Base-by-base conservation (phyloP, 2,797 vertebrate genomes). In the Oophaga sylvatica region DNA sequence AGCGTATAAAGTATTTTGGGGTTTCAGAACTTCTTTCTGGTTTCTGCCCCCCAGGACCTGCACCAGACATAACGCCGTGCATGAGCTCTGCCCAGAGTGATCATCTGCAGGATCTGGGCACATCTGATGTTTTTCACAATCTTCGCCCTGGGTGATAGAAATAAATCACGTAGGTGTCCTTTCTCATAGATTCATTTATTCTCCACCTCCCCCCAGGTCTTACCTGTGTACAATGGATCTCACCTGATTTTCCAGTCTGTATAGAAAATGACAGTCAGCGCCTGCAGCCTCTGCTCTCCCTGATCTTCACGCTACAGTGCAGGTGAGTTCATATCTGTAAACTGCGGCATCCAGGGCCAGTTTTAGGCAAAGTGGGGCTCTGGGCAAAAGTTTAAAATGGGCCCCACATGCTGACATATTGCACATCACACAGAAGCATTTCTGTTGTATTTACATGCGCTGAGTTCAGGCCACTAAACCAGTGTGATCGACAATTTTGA, bases 211-310 rank as follows among this genome's bases (percentile, higher is more conserved):
- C 35, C 2, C 17, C 48, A 17, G 22, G 9, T 26, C 22, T 16
- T n/a, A 53, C 60, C 48, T 48, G 35, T 26, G 20, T 10, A 67
- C 60, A 67, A 48, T 79, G 59, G 17, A 78, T 78, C 67, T 65
- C 56, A 77, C 60, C 41, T 68, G 60, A 65, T 78, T 76, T 76
- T 87, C 60, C 31, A 31, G 67, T 76, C 65, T 76, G 57, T 41
- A 48, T 59, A 19, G 77, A 53, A 71, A 80, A 26, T 20, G 29
- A 29, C 31, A 78, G 45, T 65, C 13, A 79, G 19, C 56, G 35
- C 48, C 41, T 22, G 29, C 16, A 53, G 15, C 57, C 11, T 67
- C 35, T 71, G 31, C 71, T 70, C 16, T 62, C 73, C 19, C 13
- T 15, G 78, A 87, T 48, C 57, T 17, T n/a, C 68, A 81, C 57